These are phyloP conservation scores for Mechanitis messenoides DNA, from an alignment of 2,888 invertebrate genomes.

Conservation along the genomic window DNA sequence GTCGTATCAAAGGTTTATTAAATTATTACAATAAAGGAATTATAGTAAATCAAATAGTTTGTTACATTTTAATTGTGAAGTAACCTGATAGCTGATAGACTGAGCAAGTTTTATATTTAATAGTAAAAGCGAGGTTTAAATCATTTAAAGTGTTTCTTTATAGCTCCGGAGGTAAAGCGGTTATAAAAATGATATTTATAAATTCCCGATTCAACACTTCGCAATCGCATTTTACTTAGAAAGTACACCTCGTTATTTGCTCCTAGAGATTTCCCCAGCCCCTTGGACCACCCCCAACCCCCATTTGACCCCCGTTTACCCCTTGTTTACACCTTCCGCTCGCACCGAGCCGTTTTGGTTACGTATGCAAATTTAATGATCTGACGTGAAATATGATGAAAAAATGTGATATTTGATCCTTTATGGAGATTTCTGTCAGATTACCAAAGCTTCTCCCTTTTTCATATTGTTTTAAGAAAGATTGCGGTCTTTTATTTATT, in stretches of 20 bases:
- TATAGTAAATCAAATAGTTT: background rate
- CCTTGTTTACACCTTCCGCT: conserved; percentile 39
- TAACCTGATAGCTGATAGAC: background rate
- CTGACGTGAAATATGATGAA: conserved; percentile 29
- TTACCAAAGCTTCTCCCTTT: conserved; percentile 14
- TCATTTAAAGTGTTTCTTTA: conserved; percentile 5
- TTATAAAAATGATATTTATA: conserved; percentile 28
- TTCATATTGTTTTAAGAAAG: conserved; percentile 6
- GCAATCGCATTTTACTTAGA: conserved; percentile 28
- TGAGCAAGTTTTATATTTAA: background rate
- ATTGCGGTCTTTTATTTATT: conserved; percentile 1
- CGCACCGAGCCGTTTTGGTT: conserved; percentile 27
- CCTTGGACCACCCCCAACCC: conserved; percentile 7
- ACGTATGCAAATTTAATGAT: conserved; percentile 41
- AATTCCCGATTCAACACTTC: conserved; percentile 24
- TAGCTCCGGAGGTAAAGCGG: conserved; percentile 6
- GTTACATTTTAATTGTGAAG: background rate
- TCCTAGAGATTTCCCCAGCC: conserved; percentile 15
- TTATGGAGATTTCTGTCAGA: conserved; percentile 20
- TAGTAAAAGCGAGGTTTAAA: background rate
- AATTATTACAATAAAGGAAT: too few relatives aligned
- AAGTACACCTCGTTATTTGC: conserved; percentile 25
- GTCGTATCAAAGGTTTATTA: too few relatives aligned
- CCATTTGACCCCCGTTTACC: conserved; percentile 12
- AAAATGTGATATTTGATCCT: conserved; percentile 23